Conservation (phyloP, 2,888 invertebrate species). For the Endotricha flammealis region DNA sequence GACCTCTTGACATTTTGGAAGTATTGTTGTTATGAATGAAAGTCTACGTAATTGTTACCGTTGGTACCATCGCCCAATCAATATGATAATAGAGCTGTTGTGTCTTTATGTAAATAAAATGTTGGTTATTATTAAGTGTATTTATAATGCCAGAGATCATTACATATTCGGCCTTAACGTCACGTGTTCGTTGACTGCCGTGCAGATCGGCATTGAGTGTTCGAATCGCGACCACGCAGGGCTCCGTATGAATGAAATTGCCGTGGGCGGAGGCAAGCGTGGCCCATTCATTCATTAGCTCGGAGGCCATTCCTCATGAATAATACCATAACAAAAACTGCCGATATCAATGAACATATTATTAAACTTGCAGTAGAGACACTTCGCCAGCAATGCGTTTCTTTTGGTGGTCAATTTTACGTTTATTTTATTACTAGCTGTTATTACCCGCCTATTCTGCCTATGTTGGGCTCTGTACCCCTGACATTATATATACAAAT, state of each 20-base stretch:
- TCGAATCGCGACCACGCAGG: constrained; percentile 54
- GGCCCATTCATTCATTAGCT: constrained; percentile 71
- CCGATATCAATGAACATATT: constrained; percentile 48
- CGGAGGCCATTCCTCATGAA: constrained; percentile 71
- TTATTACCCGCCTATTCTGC: too few relatives aligned
- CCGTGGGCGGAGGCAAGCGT: constrained; percentile 60
- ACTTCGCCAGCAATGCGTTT: too few relatives aligned
- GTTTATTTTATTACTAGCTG: too few relatives aligned
- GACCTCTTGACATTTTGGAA: constrained; percentile 32
- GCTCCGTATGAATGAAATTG: constrained; percentile 67
- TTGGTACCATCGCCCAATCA: neutral
- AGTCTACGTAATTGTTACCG: neutral
- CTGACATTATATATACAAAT: too few relatives aligned
- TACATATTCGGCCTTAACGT: neutral
- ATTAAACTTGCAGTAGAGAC: constrained; percentile 28
- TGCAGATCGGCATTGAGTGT: constrained; percentile 51
- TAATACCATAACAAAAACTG: constrained; percentile 68
- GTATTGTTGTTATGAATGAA: constrained; percentile 1
- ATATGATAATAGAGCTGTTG: neutral
- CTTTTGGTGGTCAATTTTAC: too few relatives aligned
- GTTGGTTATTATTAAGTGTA: constrained; percentile 1
- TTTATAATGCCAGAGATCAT: neutral
- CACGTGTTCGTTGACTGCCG: constrained; percentile 15
- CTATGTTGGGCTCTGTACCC: too few relatives aligned
- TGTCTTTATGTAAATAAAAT: neutral